A percentile compares a stretch with the other conserved stretches of the same genome.
Evolutionary conservation across 2,113 vertebrate genomes (phyloP).

Genomic region (Aphelocoma coerulescens): DNA sequence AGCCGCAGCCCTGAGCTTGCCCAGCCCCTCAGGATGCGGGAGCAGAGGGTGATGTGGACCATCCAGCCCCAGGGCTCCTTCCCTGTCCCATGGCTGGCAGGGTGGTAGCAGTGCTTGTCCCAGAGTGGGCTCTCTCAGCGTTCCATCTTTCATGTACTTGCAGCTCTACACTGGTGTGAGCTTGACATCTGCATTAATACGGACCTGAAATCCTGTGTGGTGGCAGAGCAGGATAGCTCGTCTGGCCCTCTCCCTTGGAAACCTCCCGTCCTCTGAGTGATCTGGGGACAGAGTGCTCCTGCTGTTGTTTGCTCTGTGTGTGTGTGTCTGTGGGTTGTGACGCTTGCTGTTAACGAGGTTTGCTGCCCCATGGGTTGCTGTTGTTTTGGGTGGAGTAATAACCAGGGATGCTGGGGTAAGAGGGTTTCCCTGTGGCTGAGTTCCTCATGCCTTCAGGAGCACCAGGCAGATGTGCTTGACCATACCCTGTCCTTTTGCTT

Average conservation of each 20-base stretch:
- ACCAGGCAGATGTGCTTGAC: background rate
- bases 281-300: background rate
- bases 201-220: fast-evolving
- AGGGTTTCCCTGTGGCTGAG: background rate
- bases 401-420: background rate
- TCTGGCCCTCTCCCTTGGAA: background rate
- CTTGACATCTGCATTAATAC: fast-evolving
- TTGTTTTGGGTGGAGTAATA: background rate
- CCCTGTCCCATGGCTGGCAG: background rate
- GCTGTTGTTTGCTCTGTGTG: fast-evolving
- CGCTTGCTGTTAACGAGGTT: fast-evolving
- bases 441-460: background rate
- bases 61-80: background rate
- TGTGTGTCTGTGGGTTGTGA: background rate
- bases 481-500: background rate
- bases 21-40: fast-evolving
- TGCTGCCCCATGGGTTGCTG: background rate
- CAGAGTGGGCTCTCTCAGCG: fast-evolving
- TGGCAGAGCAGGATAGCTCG: background rate
- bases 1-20: background rate
- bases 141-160: background rate
- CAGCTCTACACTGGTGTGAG: fast-evolving
- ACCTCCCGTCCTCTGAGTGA: fast-evolving
- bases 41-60: background rate
- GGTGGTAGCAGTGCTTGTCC: background rate